Evolutionary conservation across 2,888 invertebrate species (phyloP).

Genomic region (Lepidocyrtinus sp.): DNA sequence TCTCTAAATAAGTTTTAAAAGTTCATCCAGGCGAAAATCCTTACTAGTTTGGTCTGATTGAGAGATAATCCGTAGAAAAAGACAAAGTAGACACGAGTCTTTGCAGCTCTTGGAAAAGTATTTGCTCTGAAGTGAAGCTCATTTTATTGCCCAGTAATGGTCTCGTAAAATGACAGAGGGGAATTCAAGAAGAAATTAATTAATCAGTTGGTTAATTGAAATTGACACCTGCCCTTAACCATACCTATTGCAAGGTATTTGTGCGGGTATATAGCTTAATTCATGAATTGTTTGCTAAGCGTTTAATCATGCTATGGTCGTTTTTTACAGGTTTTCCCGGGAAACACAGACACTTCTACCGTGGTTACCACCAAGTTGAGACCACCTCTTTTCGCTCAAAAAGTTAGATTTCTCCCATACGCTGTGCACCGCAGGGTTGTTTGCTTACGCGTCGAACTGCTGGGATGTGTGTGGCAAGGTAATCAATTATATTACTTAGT

Average conservation of each 20-base stretch:
- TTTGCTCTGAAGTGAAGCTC: not conserved
- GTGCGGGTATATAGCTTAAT: not conserved
- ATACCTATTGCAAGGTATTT: too few relatives aligned
- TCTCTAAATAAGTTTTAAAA: too few relatives aligned
- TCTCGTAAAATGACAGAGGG: not conserved
- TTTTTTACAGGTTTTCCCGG: conserved; percentile 80
- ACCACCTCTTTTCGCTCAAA: conserved; percentile 83
- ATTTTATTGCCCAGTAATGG: not conserved
- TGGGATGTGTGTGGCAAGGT: conserved; percentile 86
- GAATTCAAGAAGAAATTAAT: conserved; percentile 29
- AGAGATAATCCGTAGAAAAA: conserved; percentile 17
- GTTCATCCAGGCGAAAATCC: too few relatives aligned
- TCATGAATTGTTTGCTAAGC: not conserved
- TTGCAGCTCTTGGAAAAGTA: not conserved
- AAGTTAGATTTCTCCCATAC: conserved; percentile 85
- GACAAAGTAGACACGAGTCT: not conserved
- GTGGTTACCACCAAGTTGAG: conserved; percentile 82
- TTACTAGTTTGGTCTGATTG: conserved; percentile 16
- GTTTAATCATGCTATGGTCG: conserved; percentile 3
- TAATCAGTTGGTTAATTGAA: conserved; percentile 31
- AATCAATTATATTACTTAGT: conserved; percentile 71
- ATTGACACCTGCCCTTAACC: conserved; percentile 41
- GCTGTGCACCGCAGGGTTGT: conserved; percentile 84
- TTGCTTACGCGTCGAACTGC: conserved; percentile 86
- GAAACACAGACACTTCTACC: conserved; percentile 85